phyloP scores from a whole-genome alignment of 2,113 vertebrate genomes.

The Gasterosteus aculeatus region DNA sequence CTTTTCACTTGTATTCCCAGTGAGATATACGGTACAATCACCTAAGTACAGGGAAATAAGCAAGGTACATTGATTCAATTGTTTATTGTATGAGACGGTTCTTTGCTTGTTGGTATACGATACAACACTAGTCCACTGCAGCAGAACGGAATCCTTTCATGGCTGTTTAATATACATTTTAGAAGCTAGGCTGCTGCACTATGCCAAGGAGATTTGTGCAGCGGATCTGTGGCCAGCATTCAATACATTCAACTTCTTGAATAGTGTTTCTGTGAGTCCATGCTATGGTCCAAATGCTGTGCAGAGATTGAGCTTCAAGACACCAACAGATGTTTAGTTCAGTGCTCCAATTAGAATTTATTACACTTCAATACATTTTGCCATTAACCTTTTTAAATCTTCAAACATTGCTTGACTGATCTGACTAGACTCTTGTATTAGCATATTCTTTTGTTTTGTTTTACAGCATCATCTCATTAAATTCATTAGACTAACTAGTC shows the following conservation, averaged over 20 bases:
- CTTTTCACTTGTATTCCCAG: neutral
- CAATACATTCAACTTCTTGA: neutral
- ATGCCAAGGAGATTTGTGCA: neutral
- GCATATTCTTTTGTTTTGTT: neutral
- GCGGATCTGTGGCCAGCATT: neutral
- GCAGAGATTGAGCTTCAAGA: neutral
- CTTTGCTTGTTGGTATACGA: constrained; percentile 15
- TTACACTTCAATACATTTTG: neutral
- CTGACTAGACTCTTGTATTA: neutral
- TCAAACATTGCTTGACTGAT: neutral
- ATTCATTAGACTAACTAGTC: neutral
- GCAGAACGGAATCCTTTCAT: neutral
- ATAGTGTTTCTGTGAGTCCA: neutral
- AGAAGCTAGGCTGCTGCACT: neutral
- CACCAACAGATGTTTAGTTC: neutral
- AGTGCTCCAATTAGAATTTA: neutral
- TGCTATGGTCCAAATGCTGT: neutral
- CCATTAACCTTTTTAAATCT: neutral
- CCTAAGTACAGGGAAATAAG: neutral
- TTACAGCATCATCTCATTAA: neutral
- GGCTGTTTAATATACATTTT: constrained; percentile 9
- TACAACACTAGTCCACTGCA: neutral
- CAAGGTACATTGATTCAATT: neutral
- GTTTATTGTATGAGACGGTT: constrained; percentile 8
- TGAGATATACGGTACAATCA: neutral